Conservation (phyloP, 2,113 vertebrate species). For the Corythaeola cristata region DNA sequence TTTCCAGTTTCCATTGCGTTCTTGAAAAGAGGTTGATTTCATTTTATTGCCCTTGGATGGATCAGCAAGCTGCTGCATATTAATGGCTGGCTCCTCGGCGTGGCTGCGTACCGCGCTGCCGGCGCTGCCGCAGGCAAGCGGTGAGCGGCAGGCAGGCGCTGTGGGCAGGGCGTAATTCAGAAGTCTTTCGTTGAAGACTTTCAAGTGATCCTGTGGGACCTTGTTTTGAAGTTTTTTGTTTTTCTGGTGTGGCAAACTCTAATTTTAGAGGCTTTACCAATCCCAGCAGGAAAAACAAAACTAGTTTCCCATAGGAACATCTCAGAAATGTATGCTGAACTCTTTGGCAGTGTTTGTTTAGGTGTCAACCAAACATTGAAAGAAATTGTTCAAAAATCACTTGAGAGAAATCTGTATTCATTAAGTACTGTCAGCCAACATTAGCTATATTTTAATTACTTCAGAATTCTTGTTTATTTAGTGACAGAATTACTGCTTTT, state of each 20-base stretch:
- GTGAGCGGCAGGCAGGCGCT: not conserved
- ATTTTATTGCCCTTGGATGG: not conserved
- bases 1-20: not conserved
- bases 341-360: not conserved
- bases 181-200: not conserved
- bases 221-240: not conserved
- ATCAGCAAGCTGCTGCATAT: rapidly evolving
- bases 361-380: not conserved
- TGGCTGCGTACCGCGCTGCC: rapidly evolving
- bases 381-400: not conserved
- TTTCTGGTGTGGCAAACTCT: not conserved
- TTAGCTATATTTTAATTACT: not conserved
- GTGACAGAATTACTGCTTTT: not conserved
- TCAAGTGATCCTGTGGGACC: not conserved
- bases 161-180: not conserved
- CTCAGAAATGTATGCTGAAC: not conserved
- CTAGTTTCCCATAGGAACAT: slow-evolving; percentile 17
- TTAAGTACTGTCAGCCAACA: not conserved
- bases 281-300: not conserved
- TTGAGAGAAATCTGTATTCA: not conserved
- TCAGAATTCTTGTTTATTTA: not conserved
- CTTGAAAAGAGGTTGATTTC: not conserved
- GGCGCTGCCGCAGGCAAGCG: not conserved
- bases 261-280: not conserved
- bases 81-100: not conserved